Percentiles rank a stretch among this genome's conserved stretches.
phyloP scores from a whole-genome alignment of 2,888 invertebrate genomes.

The Orthosia cruda region DNA sequence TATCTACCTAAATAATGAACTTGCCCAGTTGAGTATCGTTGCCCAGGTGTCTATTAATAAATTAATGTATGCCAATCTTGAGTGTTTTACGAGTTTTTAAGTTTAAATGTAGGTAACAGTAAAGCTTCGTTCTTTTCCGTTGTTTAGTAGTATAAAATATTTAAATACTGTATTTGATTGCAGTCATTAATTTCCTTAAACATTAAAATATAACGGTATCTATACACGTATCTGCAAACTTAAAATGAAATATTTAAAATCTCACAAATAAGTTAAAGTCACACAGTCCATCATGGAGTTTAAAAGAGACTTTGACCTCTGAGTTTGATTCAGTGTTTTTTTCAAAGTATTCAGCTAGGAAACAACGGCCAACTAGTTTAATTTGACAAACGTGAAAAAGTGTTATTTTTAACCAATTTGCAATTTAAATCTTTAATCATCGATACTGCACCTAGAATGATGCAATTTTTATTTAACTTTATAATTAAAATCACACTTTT shows the following conservation, averaged over 20 bases:
- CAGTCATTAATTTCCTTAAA: constrained; percentile 20
- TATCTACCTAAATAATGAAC: not conserved
- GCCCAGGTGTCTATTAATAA: not conserved
- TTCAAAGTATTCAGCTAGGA: no score
- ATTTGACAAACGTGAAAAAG: no score
- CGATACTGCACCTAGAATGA: not conserved
- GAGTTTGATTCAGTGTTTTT: no score
- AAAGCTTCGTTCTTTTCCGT: constrained; percentile 17
- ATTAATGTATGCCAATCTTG: constrained; percentile 4
- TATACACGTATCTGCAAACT: no score
- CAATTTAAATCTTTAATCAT: not conserved
- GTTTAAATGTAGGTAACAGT: constrained; percentile 1
- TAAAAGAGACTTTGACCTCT: no score
- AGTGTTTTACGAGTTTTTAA: constrained; percentile 14
- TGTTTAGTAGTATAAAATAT: constrained; percentile 2
- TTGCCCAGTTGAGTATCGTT: not conserved
- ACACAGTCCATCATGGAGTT: not conserved
- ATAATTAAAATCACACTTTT: constrained; percentile 14
- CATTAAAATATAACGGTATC: constrained; percentile 6
- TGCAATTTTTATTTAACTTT: constrained; percentile 1
- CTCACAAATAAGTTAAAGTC: not conserved
- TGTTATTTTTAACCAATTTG: no score
- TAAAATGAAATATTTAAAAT: not conserved
- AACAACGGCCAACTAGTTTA: no score
- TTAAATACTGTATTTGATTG: constrained; percentile 10